Evolutionary conservation across 92 coral and sea anemone species (phyloP).

Genomic region (Umimayanthus chanpuru): DNA sequence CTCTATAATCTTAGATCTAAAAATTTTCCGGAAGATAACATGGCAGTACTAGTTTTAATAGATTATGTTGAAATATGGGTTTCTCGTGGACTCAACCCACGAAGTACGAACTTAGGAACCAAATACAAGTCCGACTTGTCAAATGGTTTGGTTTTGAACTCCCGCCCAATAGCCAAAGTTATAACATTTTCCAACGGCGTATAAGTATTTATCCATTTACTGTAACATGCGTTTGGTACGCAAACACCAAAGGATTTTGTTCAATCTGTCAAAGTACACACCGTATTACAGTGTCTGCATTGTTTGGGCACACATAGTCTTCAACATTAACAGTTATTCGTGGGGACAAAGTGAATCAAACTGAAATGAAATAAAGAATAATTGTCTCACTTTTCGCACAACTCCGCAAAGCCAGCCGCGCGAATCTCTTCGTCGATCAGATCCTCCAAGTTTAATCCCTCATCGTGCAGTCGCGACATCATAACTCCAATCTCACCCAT

Average conservation of each 20-base stretch:
- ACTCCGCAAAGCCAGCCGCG: constrained; percentile 75
- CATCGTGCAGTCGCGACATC: constrained; percentile 83
- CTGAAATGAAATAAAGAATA: not conserved
- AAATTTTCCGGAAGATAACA: too few relatives aligned
- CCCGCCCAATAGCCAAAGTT: too few relatives aligned
- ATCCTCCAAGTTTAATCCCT: constrained; percentile 73
- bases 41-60: too few relatives aligned
- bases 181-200: too few relatives aligned
- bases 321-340: not conserved
- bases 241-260: not conserved
- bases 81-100: not conserved
- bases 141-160: not conserved
- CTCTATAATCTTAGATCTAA: too few relatives aligned
- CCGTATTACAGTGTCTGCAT: not conserved
- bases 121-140: not conserved
- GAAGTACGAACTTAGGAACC: not conserved
- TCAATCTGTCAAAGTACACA: not conserved
- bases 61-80: too few relatives aligned
- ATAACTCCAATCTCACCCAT: constrained; percentile 95
- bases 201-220: too few relatives aligned
- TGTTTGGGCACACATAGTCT: not conserved
- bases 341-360: not conserved
- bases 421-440: constrained; percentile 78
- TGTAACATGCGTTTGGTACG: not conserved
- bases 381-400: constrained; percentile 60